phyloP scores from a whole-genome alignment of 2,113 vertebrate species.

The Hippolais icterina region DNA sequence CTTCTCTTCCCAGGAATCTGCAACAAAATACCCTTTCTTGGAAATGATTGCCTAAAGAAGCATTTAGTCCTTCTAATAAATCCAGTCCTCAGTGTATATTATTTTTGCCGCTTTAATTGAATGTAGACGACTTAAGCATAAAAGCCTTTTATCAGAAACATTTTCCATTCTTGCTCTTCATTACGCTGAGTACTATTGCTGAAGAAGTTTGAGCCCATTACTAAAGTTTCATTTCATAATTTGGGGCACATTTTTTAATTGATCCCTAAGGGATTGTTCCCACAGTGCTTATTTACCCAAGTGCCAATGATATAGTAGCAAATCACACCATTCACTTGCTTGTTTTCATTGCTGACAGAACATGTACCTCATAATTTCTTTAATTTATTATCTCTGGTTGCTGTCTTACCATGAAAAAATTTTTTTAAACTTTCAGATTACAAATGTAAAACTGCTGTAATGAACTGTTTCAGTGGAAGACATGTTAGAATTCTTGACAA shows the following conservation, averaged over 20 bases:
- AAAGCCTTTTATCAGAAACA: background rate
- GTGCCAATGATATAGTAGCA: background rate
- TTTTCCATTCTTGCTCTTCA: background rate
- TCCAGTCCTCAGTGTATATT: background rate
- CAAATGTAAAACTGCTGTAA: slow-evolving; percentile 31
- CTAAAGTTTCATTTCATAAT: slow-evolving; percentile 38
- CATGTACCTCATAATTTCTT: slow-evolving; percentile 12
- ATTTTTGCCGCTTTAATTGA: background rate
- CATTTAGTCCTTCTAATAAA: background rate
- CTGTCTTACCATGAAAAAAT: slow-evolving; percentile 6
- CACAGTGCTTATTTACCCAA: slow-evolving; percentile 62
- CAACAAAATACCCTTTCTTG: background rate
- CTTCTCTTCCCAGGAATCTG: background rate
- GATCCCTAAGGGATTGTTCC: slow-evolving; percentile 18
- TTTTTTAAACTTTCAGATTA: slow-evolving; percentile 24
- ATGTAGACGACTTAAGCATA: background rate
- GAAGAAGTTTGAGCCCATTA: slow-evolving; percentile 19
- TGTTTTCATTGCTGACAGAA: slow-evolving; percentile 15
- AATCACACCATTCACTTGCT: background rate
- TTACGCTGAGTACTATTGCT: accelerated
- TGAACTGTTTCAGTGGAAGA: background rate
- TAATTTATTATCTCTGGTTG: slow-evolving; percentile 46
- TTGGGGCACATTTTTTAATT: slow-evolving; percentile 59
- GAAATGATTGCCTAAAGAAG: background rate
- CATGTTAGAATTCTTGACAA: background rate